Evolutionary conservation across 30 jellyfish, hydroid and myxozoan species (phyloP), one percentile per base, ranked within the genome.

Genomic region (Hydractinia echinata): DNA sequence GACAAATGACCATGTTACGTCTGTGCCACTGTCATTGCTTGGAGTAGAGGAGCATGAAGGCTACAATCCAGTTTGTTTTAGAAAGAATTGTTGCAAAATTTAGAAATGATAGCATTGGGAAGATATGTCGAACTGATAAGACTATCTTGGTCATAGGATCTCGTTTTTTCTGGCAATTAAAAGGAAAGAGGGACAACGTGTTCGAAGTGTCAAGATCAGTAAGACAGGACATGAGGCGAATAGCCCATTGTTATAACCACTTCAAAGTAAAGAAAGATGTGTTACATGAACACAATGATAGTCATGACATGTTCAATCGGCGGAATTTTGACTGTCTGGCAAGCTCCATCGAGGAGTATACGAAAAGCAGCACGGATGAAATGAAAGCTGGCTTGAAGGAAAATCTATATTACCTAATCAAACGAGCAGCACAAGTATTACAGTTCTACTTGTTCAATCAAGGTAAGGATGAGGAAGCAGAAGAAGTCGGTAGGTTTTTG

Each of bases 371-470:
- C 20, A 55, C 20, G 20, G 18, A 51, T 72, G 51, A 54, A 21
- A 54, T 74, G 83, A 74, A 74, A 74, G 67, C 83, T 11, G 83
- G 83, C 21, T 49, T 74, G 20, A 74, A 74, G 20, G 68, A 74
- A 55, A 74, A 74, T 74, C 54, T 74, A 1, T 74, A 0, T 74
- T 20, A 30, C 54, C 54, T 74, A 74, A 66, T 74, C 5, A 74
- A 74, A 74, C 83, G 83, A 44, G 62, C 83, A 5, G 58, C 83
- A 20, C 51, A 74, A 74, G 71, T 74, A 4, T 74, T 74, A 55
- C 51, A 74, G 66, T 66, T 16, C 51, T 55, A 49, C 15, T 74
- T 30, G 51, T 58, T 74, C 50, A 67, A 44, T 48, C 58, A 53
- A 53, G 20, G 61, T 8, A 20, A 74, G 54, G 83, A 74, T 74